Evolutionary conservation across 2,113 vertebrate species (phyloP).

Genomic region (Hydrochoerus hydrochaeris): DNA sequence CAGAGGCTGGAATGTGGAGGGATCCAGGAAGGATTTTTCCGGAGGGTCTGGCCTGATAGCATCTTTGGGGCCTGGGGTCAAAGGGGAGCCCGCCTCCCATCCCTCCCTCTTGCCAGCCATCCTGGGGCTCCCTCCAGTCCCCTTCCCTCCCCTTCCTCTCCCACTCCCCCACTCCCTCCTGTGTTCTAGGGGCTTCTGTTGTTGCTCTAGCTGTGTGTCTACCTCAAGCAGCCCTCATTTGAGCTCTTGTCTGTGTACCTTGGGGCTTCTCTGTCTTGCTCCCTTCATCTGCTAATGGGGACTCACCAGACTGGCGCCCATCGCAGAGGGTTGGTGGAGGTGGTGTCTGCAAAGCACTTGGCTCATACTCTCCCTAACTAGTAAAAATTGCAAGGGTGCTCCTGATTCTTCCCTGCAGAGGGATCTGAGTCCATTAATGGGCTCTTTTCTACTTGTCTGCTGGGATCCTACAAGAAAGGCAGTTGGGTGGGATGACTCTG

Average conservation of each 20-base stretch:
- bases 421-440: background rate
- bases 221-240: background rate
- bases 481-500: background rate
- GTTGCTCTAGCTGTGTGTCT: background rate
- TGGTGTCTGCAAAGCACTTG: background rate
- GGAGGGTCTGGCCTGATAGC: conserved; percentile 78
- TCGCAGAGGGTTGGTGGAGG: background rate
- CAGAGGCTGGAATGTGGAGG: conserved; percentile 75
- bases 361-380: background rate
- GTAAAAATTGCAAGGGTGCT: background rate
- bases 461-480: background rate
- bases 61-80: conserved; percentile 81
- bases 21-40: conserved; percentile 78
- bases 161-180: background rate
- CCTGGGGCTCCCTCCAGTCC: conserved; percentile 37
- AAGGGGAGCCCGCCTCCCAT: conserved; percentile 69
- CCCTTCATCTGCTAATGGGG: background rate
- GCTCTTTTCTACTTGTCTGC: background rate
- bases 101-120: conserved; percentile 40
- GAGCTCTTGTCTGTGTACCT: background rate
- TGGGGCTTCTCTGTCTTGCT: background rate
- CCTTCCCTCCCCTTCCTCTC: background rate
- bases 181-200: background rate
- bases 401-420: background rate
- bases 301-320: too few relatives aligned